These are phyloP conservation scores for Chiridota heheva DNA, from an alignment of 35 echinoderm and acorn worm genomes.

Conservation along the genomic window DNA sequence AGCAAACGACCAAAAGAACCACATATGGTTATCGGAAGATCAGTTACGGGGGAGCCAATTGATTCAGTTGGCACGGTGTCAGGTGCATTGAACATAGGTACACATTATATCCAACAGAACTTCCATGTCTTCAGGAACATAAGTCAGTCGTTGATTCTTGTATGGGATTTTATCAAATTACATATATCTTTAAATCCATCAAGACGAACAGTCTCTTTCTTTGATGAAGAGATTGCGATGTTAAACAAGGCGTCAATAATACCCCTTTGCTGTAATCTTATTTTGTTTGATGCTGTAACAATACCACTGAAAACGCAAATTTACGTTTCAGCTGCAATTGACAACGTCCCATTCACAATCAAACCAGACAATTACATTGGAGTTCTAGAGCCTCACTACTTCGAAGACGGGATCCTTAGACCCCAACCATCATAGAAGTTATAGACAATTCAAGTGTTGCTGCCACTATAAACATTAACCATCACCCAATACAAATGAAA, in stretches of 20 bases:
- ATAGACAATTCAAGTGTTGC: neutral
- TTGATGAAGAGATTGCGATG: neutral
- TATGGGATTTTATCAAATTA: constrained; percentile 23
- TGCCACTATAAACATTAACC: too few species aligned
- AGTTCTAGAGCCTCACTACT: neutral
- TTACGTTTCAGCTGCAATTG: neutral
- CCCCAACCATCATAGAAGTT: neutral
- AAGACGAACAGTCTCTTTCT: neutral
- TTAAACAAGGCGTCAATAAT: neutral
- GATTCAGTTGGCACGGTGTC: constrained; percentile 3
- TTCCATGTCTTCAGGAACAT: constrained; percentile 14
- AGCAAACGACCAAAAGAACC: neutral
- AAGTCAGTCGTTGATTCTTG: constrained; percentile 1
- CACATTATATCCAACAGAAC: neutral
- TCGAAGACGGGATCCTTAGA: neutral
- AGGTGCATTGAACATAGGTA: neutral
- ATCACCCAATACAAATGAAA: neutral
- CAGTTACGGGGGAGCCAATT: neutral
- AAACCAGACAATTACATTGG: neutral
- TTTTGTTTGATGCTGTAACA: neutral
- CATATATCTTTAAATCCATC: neutral
- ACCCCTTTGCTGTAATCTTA: constrained; percentile 26
- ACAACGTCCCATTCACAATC: neutral
- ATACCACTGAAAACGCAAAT: constrained; percentile 7
- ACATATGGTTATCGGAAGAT: neutral